These are phyloP conservation scores for Spizaetus ornatus DNA, from an alignment of 2,113 vertebrate species.

Conservation along the genomic window DNA sequence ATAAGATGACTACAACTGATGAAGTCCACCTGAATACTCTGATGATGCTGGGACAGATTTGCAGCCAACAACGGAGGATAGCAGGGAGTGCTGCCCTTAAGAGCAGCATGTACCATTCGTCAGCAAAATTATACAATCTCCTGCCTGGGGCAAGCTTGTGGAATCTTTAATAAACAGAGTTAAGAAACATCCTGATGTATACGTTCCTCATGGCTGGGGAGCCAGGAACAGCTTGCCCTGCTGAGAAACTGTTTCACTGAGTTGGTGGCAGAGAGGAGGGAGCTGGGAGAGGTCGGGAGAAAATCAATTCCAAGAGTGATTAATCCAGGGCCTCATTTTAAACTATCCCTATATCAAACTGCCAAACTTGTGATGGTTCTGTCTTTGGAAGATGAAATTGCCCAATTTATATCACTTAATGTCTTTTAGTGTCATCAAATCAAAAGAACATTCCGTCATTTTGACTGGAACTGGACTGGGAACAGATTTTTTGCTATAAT, in stretches of 20 bases:
- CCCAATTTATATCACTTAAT: slow-evolving; percentile 1
- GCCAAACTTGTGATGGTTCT: background rate
- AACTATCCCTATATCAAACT: background rate
- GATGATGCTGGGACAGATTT: slow-evolving; percentile 63
- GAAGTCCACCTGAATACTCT: slow-evolving; percentile 68
- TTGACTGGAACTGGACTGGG: background rate
- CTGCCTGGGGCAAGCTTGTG: slow-evolving; percentile 32
- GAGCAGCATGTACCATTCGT: background rate
- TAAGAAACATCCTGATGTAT: background rate
- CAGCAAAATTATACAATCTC: slow-evolving; percentile 58
- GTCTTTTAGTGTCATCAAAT: slow-evolving; percentile 22
- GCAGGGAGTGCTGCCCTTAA: slow-evolving; percentile 41
- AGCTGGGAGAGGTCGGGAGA: background rate
- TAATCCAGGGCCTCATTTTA: slow-evolving; percentile 30
- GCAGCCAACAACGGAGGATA: slow-evolving; percentile 6
- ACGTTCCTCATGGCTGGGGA: background rate
- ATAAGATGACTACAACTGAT: slow-evolving; percentile 77
- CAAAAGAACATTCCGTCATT: background rate
- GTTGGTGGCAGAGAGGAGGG: background rate
- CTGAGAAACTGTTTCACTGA: background rate
- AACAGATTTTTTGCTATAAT: slow-evolving; percentile 5
- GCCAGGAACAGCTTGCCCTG: background rate
- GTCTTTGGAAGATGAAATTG: slow-evolving; percentile 10
- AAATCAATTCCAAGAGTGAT: background rate
- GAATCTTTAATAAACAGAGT: slow-evolving; percentile 45